Evolutionary conservation across 1,140 invertebrate genomes (phyloP), one percentile per base, ranked within the genome.

Genomic region (Bemisia tabaci): DNA sequence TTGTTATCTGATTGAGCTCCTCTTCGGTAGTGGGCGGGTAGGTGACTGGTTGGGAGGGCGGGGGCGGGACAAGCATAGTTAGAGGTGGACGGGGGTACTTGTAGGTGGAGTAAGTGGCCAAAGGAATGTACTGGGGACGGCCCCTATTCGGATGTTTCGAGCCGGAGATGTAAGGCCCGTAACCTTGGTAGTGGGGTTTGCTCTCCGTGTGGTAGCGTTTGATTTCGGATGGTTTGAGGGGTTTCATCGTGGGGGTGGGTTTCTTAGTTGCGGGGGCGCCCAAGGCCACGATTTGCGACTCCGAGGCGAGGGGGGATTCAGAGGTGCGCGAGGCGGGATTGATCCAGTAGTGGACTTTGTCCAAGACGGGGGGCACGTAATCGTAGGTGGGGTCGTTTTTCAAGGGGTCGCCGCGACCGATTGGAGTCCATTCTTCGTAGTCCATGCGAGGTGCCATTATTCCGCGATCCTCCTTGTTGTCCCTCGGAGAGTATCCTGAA

Each of bases 341-440:
- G 21, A 85, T 77, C 88, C 88, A 90, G 71, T 90, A 90, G 69
- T 87, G 87, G 17, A 90, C 88, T 22, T 82, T 77, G 27, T 89
- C 87, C 26, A 90, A 74, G 2, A 87, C 83, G 1, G 88, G 88
- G 1, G 88, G 88, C 23, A 88, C 87, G 72, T 90, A 90, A 72
- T 89, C 87, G 72, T 86, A 90, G 1, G 88, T 90, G 1, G 88
- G 88, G 75, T 90, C 88, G 72, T 90, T 89, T 70, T 88, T 87
- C 24, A 90, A 72, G 0, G 88, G 88, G 75, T 90, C 87, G 1
- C 87, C 87, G 48, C 85, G 82, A 9, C 87, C 88, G 59, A 87
- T 72, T 1, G 88, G 88, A 66, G 85, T 88, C 88, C 88, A 90
- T 74, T 89, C 86, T 68, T 83, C 81, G 72, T 87, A 88, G 70